phyloP scores from a whole-genome alignment of 2,113 vertebrate species.

The Sprattus sprattus region DNA sequence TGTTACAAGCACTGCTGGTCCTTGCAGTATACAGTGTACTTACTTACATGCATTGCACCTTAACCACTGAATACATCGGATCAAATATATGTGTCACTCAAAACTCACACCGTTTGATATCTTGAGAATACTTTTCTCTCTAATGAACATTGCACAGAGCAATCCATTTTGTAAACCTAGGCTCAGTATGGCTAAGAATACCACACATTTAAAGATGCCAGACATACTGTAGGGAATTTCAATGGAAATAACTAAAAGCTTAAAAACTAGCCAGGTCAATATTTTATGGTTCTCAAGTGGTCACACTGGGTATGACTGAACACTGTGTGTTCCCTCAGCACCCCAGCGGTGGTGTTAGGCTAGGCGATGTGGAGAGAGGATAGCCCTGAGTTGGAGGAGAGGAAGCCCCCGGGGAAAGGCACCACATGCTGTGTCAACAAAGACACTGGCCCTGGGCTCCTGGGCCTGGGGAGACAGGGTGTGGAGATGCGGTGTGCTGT shows the following conservation, averaged over 20 bases:
- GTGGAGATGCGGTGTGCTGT: conserved; percentile 3
- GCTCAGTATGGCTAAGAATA: background rate
- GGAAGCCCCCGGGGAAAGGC: conserved; percentile 62
- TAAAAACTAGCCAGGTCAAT: background rate
- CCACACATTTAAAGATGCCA: background rate
- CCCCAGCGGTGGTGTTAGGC: background rate
- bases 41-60: no score
- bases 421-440: conserved; percentile 64
- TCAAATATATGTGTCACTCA: no score
- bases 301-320: background rate
- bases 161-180: background rate
- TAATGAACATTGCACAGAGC: background rate
- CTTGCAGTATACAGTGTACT: no score
- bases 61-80: no score
- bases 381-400: conserved; percentile 30
- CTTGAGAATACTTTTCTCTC: background rate
- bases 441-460: conserved; percentile 39
- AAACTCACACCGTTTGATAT: background rate
- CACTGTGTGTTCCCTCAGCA: background rate
- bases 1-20: no score
- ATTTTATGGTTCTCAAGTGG: background rate
- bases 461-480: background rate
- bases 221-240: background rate
- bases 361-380: background rate
- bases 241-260: background rate